Evolutionary conservation across 2,888 invertebrate species (phyloP).

Genomic region (Morinoia aosen): DNA sequence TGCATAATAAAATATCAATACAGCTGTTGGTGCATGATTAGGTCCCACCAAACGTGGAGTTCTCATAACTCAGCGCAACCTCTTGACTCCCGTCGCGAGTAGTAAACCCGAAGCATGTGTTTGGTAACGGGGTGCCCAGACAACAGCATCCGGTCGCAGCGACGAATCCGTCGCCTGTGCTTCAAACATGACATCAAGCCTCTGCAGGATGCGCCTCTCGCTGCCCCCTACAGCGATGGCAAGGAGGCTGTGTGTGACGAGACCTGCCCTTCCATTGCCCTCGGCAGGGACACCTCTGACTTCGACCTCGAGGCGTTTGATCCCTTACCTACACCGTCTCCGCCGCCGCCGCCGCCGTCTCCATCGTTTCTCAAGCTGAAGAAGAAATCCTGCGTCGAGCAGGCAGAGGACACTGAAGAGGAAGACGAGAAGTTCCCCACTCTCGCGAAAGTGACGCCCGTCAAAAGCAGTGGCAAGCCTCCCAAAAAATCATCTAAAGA

Average conservation of each 20-base stretch:
- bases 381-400: not conserved
- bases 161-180: constrained; percentile 16
- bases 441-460: not conserved
- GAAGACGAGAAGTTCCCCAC: not conserved
- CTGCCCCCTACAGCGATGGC: not conserved
- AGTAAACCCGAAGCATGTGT: not conserved
- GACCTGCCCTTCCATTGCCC: not conserved
- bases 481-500: constrained; percentile 25
- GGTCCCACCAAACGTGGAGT: not conserved
- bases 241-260: constrained; percentile 13
- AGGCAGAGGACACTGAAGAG: not conserved
- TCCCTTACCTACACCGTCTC: not conserved
- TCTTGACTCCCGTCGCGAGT: not conserved
- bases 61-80: not conserved
- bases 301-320: not conserved
- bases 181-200: constrained; percentile 32
- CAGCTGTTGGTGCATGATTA: not conserved
- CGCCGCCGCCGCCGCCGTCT: not conserved
- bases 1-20: not conserved
- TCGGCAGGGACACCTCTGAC: not conserved
- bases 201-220: not conserved
- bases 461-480: constrained; percentile 9
- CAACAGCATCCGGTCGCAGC: constrained; percentile 46
- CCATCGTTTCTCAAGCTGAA: not conserved
- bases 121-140: constrained; percentile 49